Evolutionary conservation across 2,113 vertebrate species (phyloP).

Genomic region (Tringa solitaria): DNA sequence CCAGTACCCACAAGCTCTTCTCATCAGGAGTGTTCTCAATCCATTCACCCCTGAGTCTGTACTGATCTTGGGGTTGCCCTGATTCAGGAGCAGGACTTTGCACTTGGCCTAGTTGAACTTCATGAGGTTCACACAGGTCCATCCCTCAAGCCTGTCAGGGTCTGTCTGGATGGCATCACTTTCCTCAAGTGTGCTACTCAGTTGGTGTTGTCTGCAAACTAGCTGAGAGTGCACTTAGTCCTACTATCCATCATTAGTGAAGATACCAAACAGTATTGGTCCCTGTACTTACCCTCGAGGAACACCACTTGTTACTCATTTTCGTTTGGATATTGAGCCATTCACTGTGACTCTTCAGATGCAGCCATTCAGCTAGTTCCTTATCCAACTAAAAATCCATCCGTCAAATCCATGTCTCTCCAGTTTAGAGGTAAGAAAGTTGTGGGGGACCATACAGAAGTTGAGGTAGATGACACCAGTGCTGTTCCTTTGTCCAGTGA

Average conservation of each 20-base stretch:
- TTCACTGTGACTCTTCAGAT: background rate
- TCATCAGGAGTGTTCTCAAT: background rate
- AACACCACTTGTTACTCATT: background rate
- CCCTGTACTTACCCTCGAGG: background rate
- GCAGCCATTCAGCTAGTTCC: background rate
- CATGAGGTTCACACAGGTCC: background rate
- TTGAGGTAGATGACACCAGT: background rate
- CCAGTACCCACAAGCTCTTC: background rate
- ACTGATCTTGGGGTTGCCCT: background rate
- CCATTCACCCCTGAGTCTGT: fast-evolving
- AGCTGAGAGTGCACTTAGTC: background rate
- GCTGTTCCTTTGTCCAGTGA: background rate
- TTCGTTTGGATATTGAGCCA: background rate
- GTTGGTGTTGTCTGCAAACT: background rate
- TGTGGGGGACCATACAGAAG: background rate
- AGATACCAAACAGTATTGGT: background rate
- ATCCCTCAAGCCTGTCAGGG: background rate
- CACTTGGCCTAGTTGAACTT: background rate
- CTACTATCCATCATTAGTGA: background rate
- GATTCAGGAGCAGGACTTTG: background rate
- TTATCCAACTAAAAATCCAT: background rate
- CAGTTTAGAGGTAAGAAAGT: background rate
- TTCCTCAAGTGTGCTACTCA: background rate
- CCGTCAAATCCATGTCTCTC: background rate
- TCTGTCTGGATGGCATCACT: background rate